Evolutionary conservation across 2,797 vertebrate species (phyloP).

Genomic region (Triplophysa bombifrons): DNA sequence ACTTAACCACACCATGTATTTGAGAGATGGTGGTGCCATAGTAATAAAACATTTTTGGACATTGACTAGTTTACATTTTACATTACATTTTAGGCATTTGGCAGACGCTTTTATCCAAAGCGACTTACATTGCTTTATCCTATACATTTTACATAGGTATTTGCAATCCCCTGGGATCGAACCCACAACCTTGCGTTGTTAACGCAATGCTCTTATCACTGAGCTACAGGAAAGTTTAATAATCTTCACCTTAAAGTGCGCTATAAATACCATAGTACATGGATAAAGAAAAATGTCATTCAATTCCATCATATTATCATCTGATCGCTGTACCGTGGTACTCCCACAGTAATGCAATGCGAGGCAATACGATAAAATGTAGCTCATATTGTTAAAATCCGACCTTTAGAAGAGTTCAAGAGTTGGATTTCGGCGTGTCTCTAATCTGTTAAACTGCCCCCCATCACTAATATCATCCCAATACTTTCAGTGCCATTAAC

Average conservation of each 20-base stretch:
- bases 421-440: not conserved
- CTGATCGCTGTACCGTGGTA: not conserved
- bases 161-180: no score
- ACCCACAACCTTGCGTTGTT: no score
- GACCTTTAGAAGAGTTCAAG: not conserved
- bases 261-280: not conserved
- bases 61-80: no score
- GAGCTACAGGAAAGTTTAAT: no score
- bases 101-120: no score
- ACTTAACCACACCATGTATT: no score
- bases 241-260: not conserved
- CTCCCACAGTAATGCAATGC: not conserved
- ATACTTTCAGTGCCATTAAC: slow-evolving; percentile 57
- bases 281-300: not conserved
- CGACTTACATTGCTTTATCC: no score
- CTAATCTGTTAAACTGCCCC: slow-evolving; percentile 54
- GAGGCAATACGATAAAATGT: not conserved
- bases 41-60: no score
- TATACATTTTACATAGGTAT: no score
- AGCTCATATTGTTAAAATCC: not conserved
- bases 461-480: slow-evolving; percentile 43
- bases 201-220: no score
- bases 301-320: not conserved
- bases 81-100: no score
- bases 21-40: not conserved